Base-by-base conservation (phyloP, 2,113 vertebrate species). In the Nicator chloris region DNA sequence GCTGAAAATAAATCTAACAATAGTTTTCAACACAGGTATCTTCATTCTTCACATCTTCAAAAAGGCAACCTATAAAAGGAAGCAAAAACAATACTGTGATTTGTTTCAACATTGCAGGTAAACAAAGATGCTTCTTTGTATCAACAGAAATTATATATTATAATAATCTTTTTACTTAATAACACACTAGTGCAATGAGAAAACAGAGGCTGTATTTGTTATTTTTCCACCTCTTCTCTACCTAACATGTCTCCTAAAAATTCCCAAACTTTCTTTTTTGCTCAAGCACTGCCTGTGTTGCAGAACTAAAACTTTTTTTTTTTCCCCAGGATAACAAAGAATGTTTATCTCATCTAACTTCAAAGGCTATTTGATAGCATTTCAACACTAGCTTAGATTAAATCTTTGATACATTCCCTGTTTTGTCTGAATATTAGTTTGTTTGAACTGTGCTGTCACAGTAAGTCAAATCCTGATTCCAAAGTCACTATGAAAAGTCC, bases 1-100 rank as follows among this genome's bases (percentile, higher is more conserved):
- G 39, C 40, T 64, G 49, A 89, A 86, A 82, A 82, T 30, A 37
- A 72, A 88, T 37, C 77, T 35, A 35, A 95, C 23, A 73, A 49
- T 10, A 80, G 88, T 66, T 87, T 91, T 49, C 66, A 37, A 59
- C 26, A 42, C 7, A 37, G 35, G 12, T 31, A 42, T 47, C 65
- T 76, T 16, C 0, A 2, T 33, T 93, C 84, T 82, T 96, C 88
- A 98, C 89, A 98, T 97, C 96, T 98, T 98, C 97, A 98, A 81
- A 97, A 98, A 98, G 64, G 98, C 98, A 92, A 98, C 98, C 98
- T 98, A 94, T 19, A 77, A 95, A 89, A 90, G 30, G 39, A 96
- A 92, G 50, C 60, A 95, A 93, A 95, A 79, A 6, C 30, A 79
- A 87, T 21, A 72, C 19, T 11, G 27, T 56, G 21, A 37, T 93